Conservation (phyloP, 1,140 invertebrate genomes). For the Musca vetustissima region DNA sequence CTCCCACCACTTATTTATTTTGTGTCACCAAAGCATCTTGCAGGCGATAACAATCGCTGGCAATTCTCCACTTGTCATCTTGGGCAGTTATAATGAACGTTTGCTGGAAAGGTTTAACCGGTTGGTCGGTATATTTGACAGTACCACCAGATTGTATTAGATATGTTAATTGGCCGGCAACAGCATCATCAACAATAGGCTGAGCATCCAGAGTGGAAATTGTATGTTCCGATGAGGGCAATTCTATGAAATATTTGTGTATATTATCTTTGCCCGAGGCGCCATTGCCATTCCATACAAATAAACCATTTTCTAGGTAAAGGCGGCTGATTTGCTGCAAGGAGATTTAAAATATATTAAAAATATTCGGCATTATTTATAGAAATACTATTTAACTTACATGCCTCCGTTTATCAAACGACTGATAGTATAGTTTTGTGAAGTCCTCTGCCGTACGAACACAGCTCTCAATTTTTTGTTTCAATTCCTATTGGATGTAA, state of each 20-base stretch:
- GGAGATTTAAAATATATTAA: conserved; percentile 7
- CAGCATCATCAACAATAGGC: conserved; percentile 70
- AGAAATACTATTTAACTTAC: conserved; percentile 58
- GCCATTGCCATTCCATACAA: conserved; percentile 87
- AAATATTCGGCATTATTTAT: not conserved
- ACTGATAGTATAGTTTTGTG: conserved; percentile 79
- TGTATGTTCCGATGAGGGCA: conserved; percentile 72
- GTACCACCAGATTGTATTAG: conserved; percentile 74
- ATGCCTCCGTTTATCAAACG: conserved; percentile 78
- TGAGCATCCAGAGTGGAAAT: conserved; percentile 76
- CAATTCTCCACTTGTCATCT: conserved; percentile 87
- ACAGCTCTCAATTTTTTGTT: conserved; percentile 69
- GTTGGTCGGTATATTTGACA: conserved; percentile 66
- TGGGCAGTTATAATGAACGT: conserved; percentile 80
- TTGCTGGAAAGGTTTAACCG: conserved; percentile 71
- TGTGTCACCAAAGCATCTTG: conserved; percentile 60
- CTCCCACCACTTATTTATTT: conserved; percentile 7
- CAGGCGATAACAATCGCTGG: conserved; percentile 77
- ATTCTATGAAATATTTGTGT: conserved; percentile 74
- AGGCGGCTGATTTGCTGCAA: conserved; percentile 71
- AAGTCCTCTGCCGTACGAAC: conserved; percentile 79
- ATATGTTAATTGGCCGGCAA: conserved; percentile 70
- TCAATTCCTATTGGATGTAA: conserved; percentile 33
- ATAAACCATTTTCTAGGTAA: conserved; percentile 75
- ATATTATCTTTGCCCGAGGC: conserved; percentile 73